phyloP scores from a whole-genome alignment of 2,113 vertebrate genomes.

The Pomatostomus ruficeps region DNA sequence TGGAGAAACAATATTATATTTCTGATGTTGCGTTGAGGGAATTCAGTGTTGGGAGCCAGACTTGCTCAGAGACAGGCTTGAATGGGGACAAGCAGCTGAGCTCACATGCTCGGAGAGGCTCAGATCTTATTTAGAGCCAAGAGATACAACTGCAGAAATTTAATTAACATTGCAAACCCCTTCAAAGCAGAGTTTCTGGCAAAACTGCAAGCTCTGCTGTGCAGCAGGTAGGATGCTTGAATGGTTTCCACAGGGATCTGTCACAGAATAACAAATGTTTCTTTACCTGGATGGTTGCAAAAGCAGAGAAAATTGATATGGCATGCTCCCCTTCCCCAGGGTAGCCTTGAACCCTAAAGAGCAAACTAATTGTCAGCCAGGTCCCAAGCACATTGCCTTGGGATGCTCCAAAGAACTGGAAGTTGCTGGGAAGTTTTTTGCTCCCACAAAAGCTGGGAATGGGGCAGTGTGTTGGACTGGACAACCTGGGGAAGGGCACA shows the following conservation, averaged over 20 bases:
- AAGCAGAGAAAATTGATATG: neutral
- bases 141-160: neutral
- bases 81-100: neutral
- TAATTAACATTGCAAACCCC: neutral
- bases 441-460: neutral
- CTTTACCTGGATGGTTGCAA: neutral
- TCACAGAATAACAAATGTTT: neutral
- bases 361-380: neutral
- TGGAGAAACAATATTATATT: neutral
- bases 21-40: neutral
- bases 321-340: neutral
- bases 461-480: fast-evolving
- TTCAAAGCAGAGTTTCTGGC: neutral
- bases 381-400: neutral
- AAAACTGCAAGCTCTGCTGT: neutral
- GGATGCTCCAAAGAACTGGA: neutral
- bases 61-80: neutral
- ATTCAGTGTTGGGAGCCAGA: neutral
- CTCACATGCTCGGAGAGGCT: neutral
- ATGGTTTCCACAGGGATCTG: neutral
- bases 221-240: neutral
- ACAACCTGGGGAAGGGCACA: neutral
- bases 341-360: neutral
- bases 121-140: neutral
- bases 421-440: neutral